Evolutionary conservation across 2,113 vertebrate species (phyloP), one percentile per base, ranked within the genome.

Genomic region (Colistium nudipinnis): DNA sequence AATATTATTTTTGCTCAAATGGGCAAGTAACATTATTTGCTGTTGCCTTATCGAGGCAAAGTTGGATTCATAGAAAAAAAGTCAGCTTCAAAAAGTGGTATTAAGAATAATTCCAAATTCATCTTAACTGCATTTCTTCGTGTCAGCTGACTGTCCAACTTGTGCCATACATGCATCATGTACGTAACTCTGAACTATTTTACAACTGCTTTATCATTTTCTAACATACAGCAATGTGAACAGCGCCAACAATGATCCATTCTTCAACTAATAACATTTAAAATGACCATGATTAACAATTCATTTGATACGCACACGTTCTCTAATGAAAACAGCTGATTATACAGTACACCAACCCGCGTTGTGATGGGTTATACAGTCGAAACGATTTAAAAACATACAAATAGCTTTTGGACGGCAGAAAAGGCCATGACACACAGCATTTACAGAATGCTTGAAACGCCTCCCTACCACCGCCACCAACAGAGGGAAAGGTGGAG

Each of bases 241-340:
- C 81, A 87, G 85, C 77, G 84, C 85, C 87, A 85, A 85, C 85
- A 59, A 92, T 87, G 84, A 90, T 82, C 79, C 87, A 90, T 91
- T 87, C 88, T 86, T 77, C 73, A 85, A 93, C 88, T 82, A 90
- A 90, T 86, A 86, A 90, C 88, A 85, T 43, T 70, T 71, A 76
- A 90, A 84, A 83, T 88, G 56, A 91, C 86, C 76, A 89, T 90
- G 87, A 86, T 85, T 86, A 84, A 90, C 89, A 79, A 83, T 85
- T 90, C 24, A 62, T 78, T 78, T 89, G 90, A 89, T 91, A 92
- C 91, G 90, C 90, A 91, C 87, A 93, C 89, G 89, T 90, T 90
- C 90, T 91, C 85, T 82, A 89, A 92, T 88, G 84, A 91, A 88
- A 91, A 90, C 86, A 89, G 85, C 83, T 87, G 82, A 87, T 88